Base-by-base conservation (phyloP, 2,797 vertebrate species). In the Ctenopoma kingsleyae region DNA sequence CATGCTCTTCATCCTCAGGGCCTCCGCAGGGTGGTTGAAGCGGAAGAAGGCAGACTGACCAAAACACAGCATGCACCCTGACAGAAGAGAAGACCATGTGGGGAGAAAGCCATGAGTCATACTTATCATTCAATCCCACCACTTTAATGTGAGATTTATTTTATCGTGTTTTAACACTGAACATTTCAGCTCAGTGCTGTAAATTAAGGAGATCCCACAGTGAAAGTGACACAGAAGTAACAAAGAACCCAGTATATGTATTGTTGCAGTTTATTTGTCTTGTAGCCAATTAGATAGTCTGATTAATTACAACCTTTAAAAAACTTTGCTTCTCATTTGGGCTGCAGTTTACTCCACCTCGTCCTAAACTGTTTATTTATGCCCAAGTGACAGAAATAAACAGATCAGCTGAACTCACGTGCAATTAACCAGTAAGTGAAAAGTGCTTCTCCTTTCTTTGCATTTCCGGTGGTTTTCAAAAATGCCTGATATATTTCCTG, bases 31-130 rank as follows among this genome's bases (percentile, higher is more conserved):
- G 82, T 99, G 97, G 90, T 98, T 99, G 94, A 99, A 99, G 71
- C 97, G 96, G 71, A 98, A 97, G 88, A 97, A 98, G 61, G 95
- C 95, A 1, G 96, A 96, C 90, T 97, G 97, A 70, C 98, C 98
- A 77, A 99, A 95, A 91, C 98, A 98, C 90, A 99, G 94, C 96
- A 98, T 98, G 89, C 97, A 99, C 68, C 98, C 98, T 99, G 90
- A 38, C 40, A 66, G 67, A 40, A 63, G 41, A 82, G 35, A 36
- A 41, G 16, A 44, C 13, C 1, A 11, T 58, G 20, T 27, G 49
- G 3, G 1, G 8, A 36, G 4, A 35, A 51, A 57, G 38, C 15
- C 62, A 52, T 55, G 60, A 65, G 17, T 35, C 27, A 67, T 61
- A 8, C 13, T 60, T 35, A n/a, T 51, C 10, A 47, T 55, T 23